phyloP scores from a whole-genome alignment of 2,113 vertebrate species.

The Lophotis ruficrista region DNA sequence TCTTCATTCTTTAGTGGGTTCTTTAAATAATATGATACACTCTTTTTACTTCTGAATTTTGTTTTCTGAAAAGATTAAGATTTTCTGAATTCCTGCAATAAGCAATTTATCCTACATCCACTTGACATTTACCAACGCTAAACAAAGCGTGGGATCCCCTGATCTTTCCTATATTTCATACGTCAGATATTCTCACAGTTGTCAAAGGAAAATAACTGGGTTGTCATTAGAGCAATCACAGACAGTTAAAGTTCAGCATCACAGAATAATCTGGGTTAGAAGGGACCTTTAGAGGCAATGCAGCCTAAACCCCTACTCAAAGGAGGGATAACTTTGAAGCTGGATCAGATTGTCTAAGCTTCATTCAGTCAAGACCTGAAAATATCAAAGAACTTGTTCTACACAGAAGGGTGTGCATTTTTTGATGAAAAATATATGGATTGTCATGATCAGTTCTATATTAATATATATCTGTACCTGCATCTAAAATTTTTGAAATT shows the following conservation, averaged over 20 bases:
- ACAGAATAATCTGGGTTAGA: neutral
- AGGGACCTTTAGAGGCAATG: neutral
- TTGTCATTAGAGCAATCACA: neutral
- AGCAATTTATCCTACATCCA: conserved; percentile 40
- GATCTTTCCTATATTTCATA: neutral
- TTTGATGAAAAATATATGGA: neutral
- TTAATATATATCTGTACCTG: neutral
- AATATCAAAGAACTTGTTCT: neutral
- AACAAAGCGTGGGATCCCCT: neutral
- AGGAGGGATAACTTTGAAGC: neutral
- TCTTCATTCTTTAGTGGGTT: neutral
- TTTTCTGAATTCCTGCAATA: conserved; percentile 37
- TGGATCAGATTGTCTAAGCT: neutral
- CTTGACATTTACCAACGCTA: neutral
- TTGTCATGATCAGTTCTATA: neutral
- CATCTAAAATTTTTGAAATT: neutral
- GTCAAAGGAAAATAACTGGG: neutral
- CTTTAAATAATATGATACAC: neutral
- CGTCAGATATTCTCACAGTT: neutral
- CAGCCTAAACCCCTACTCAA: neutral
- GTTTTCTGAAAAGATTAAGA: conserved; percentile 1
- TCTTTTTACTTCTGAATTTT: neutral
- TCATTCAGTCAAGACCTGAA: neutral
- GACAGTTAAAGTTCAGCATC: neutral
- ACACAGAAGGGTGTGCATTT: neutral